Conservation (phyloP, 2,113 vertebrate species). For the Fukomys damarensis region DNA sequence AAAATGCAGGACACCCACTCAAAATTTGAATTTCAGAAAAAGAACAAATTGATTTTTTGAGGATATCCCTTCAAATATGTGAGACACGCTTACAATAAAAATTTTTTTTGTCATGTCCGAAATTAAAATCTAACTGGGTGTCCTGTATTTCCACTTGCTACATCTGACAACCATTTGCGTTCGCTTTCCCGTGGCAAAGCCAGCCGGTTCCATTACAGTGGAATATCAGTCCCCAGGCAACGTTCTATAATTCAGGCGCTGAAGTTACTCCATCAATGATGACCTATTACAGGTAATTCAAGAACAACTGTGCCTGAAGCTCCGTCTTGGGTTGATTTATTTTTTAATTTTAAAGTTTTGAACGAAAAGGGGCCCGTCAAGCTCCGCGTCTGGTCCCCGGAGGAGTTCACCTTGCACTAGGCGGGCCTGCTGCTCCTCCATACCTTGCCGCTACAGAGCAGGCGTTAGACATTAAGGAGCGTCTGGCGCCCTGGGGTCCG, state of each 20-base stretch:
- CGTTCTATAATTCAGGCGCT: background rate
- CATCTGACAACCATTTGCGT: background rate
- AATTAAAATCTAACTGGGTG: constrained; percentile 4
- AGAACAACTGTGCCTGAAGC: background rate
- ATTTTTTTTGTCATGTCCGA: background rate
- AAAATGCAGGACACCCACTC: background rate
- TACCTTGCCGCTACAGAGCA: background rate
- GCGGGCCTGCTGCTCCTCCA: background rate
- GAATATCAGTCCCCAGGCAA: background rate
- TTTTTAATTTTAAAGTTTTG: background rate
- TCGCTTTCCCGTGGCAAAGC: background rate
- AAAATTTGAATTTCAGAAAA: constrained; percentile 5
- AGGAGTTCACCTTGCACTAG: background rate
- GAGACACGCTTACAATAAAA: background rate
- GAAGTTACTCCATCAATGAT: background rate
- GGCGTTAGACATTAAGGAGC: background rate
- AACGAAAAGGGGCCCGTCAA: background rate
- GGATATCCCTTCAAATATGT: background rate
- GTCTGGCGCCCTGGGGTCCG: background rate
- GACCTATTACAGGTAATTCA: background rate
- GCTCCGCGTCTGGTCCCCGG: background rate
- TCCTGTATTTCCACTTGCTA: background rate
- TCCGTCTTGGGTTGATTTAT: background rate
- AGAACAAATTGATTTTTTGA: constrained; percentile 29
- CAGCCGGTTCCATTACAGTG: background rate